Conservation (phyloP, 2,888 invertebrate species). For the Sceliomorpha sp. region DNA sequence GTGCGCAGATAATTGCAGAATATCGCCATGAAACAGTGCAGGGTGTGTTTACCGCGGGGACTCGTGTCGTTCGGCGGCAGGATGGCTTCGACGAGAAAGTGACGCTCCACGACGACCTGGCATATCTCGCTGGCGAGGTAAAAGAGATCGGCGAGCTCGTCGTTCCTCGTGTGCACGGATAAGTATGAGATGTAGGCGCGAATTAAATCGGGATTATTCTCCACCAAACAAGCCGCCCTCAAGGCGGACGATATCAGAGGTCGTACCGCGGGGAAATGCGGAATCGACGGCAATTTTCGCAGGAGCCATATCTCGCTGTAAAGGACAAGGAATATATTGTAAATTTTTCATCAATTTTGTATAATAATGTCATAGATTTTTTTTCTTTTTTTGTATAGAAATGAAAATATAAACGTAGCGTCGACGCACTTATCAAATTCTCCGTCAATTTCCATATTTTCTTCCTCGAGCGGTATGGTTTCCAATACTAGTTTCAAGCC, state of each 20-base stretch:
- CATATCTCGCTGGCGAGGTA: constrained; percentile 91
- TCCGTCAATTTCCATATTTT: constrained; percentile 77
- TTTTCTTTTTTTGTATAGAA: too few species aligned
- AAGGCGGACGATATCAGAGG: constrained; percentile 87
- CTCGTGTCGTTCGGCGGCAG: constrained; percentile 83
- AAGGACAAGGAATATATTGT: constrained; percentile 19
- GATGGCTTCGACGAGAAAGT: constrained; percentile 91
- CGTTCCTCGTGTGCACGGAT: constrained; percentile 86
- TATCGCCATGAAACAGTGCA: constrained; percentile 87
- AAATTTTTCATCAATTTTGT: not conserved
- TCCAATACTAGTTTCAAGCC: constrained; percentile 87
- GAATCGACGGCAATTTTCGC: constrained; percentile 86
- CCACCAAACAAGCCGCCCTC: constrained; percentile 94
- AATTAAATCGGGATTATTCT: constrained; percentile 91
- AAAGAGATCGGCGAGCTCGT: constrained; percentile 85
- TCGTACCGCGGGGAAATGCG: constrained; percentile 88
- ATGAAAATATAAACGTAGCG: too few species aligned
- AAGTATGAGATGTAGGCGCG: constrained; percentile 93
- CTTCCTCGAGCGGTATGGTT: constrained; percentile 79
- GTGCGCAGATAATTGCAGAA: constrained; percentile 89
- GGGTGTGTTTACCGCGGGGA: constrained; percentile 81
- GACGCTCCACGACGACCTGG: constrained; percentile 94
- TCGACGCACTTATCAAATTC: constrained; percentile 70
- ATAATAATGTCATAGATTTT: too few species aligned
- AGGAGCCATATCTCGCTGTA: constrained; percentile 82